These are phyloP conservation scores for Dasyprocta punctata DNA, from an alignment of 2,113 vertebrate genomes.

Conservation along the genomic window DNA sequence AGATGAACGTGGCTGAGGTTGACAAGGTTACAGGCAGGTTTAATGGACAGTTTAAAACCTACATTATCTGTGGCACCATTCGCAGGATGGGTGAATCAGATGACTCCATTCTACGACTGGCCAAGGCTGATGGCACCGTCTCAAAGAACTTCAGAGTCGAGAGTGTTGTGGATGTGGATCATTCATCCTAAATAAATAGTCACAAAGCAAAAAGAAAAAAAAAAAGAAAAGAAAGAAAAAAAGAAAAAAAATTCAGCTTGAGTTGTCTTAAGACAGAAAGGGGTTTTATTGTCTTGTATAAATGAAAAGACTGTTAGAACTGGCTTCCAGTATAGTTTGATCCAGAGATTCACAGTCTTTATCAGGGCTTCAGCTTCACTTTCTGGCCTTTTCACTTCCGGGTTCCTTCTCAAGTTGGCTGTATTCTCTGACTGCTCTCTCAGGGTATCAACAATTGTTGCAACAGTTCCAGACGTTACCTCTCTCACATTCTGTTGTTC, in stretches of 20 bases:
- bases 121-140: too few relatives aligned
- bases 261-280: conserved; percentile 1
- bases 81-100: too few relatives aligned
- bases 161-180: too few relatives aligned
- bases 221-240: too few relatives aligned
- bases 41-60: too few relatives aligned
- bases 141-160: too few relatives aligned
- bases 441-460: neutral
- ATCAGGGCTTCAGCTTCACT: neutral
- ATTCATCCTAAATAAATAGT: too few relatives aligned
- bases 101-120: too few relatives aligned
- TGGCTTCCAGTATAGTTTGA: neutral
- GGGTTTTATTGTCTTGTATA: neutral
- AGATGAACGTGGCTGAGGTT: too few relatives aligned
- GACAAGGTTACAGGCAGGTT: too few relatives aligned
- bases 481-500: neutral
- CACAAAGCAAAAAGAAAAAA: too few relatives aligned
- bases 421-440: neutral
- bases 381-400: neutral
- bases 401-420: neutral
- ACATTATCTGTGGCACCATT: too few relatives aligned
- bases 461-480: neutral
- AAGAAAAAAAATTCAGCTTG: conserved; percentile 41
- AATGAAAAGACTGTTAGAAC: neutral
- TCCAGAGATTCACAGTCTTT: conserved; percentile 1